Evolutionary conservation across 35 echinoderm and acorn worm genomes (phyloP).

Genomic region (Stichopus chloronotus): DNA sequence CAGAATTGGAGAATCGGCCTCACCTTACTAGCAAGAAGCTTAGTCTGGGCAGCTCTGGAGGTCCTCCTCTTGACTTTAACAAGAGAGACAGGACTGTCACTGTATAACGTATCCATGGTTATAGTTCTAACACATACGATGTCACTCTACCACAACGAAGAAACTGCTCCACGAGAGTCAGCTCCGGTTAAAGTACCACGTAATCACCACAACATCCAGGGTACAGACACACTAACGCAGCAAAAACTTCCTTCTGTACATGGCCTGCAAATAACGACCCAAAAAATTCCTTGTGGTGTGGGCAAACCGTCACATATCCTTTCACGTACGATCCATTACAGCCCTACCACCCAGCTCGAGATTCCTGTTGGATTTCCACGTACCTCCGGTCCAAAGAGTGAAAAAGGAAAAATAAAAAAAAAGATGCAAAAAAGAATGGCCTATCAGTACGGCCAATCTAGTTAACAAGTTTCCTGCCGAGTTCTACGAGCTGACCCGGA

Average conservation of each 20-base stretch:
- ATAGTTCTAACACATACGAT: not conserved
- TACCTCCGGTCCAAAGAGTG: no score
- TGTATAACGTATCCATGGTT: not conserved
- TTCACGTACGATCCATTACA: no score
- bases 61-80: slow-evolving; percentile 20
- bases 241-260: no score
- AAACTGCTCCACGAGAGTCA: not conserved
- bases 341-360: no score
- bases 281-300: no score
- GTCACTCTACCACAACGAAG: not conserved
- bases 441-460: not conserved
- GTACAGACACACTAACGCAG: not conserved
- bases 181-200: not conserved
- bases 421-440: not conserved
- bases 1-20: not conserved
- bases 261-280: no score
- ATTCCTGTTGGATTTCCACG: no score
- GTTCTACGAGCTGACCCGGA: not conserved
- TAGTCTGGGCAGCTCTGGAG: slow-evolving; percentile 11
- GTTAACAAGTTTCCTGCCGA: not conserved
- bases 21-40: slow-evolving; percentile 26
- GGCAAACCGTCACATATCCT: no score
- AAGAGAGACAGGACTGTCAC: not conserved
- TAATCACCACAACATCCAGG: not conserved
- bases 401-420: not conserved